Conservation (phyloP, 2,888 invertebrate genomes). For the Yponomeuta malinellus region DNA sequence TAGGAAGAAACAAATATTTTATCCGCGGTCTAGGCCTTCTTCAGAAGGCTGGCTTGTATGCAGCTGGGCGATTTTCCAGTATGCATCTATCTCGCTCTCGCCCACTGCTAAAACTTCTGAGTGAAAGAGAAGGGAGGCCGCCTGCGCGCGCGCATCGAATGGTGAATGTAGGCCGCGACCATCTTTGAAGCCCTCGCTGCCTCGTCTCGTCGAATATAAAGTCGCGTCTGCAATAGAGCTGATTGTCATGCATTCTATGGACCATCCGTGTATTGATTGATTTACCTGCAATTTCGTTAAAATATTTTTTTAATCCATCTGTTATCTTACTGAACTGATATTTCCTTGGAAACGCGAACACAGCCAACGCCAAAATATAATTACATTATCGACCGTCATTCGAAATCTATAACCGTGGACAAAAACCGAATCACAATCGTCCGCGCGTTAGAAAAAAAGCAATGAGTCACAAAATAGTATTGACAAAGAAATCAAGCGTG, state of each 20-base stretch:
- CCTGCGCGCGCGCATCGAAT: conserved; percentile 61
- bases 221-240: conserved; percentile 42
- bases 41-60: conserved; percentile 45
- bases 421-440: background rate
- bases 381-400: background rate
- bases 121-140: conserved; percentile 47
- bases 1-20: conserved; percentile 6
- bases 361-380: background rate
- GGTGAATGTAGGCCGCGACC: conserved; percentile 74
- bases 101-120: conserved; percentile 21
- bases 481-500: background rate
- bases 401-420: background rate
- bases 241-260: background rate
- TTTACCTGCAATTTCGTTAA: too few species aligned
- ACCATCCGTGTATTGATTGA: too few species aligned
- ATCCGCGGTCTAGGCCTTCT: conserved; percentile 37
- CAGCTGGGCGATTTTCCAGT: conserved; percentile 40
- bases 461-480: conserved; percentile 2
- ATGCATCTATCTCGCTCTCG: conserved; percentile 36
- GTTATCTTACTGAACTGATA: background rate
- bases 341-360: background rate
- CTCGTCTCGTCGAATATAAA: conserved; percentile 57
- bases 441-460: background rate
- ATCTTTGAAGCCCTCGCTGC: conserved; percentile 66
- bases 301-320: background rate